Base-by-base conservation (phyloP, 2,797 vertebrate genomes). In the Acestrorhynchus altus region DNA sequence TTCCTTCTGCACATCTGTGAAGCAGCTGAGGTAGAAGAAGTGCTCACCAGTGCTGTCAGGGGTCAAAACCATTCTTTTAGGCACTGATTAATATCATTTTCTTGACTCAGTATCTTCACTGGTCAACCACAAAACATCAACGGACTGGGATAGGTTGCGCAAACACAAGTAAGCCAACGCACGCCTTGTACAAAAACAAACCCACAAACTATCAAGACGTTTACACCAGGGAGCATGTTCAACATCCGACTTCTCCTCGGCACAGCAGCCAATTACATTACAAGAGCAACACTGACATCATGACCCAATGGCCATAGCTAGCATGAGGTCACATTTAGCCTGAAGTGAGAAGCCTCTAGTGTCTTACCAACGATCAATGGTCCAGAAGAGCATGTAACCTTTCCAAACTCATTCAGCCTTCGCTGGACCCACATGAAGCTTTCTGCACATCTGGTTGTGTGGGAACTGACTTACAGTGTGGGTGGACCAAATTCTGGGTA, bases 1-100 rank as follows among this genome's bases (percentile, higher is more conserved):
- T 22, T 11, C n/a, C 52, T 44, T 3, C 15, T 46, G 44, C 54
- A 77, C 75, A 77, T 77, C 75, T 77, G 66, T 5, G 70, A 70
- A 22, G 35, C 75, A 77, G 69, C 66, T 69, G 56, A 51, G 66
- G 44, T 24, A 51, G 16, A 15, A 35, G 31, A 6, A 35, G 6
- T 35, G 6, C 31, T 35, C 67, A 44, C 4, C 10, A 68, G 46
- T 68, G n/a, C 9, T 63, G 8, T 42, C 31, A 35, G 60, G 60
- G 16, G 57, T 73, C 71, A 39, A 15, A 75, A 28, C 40, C 40
- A 26, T 54, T 63, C 63, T 39, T 74, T 52, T 20, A n/a, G 39
- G 13, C 40, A 42, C 35, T 47, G 22, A 16, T 63, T 63, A 35
- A 31, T 56, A 44, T 74, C 15, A 42, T 74, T 44, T 39, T 10